These are phyloP conservation scores for Sinocyclocheilus rhinocerous DNA, from an alignment of 2,113 vertebrate species.

Conservation along the genomic window DNA sequence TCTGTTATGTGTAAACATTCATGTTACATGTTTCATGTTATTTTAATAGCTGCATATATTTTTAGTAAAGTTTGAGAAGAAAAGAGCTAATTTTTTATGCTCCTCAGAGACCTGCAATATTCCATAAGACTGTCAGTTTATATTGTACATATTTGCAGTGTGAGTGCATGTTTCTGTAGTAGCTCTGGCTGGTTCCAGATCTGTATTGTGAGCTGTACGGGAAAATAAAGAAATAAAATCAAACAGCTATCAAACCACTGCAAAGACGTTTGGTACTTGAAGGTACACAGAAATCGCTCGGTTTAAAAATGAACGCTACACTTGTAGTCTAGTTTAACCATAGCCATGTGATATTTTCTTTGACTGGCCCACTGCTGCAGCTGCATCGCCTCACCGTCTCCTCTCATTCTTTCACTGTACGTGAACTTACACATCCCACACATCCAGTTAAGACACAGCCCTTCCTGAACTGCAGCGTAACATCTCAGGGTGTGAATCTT, in stretches of 20 bases:
- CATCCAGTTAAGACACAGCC: background rate
- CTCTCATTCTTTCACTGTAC: background rate
- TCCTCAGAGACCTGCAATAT: background rate
- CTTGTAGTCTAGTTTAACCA: background rate
- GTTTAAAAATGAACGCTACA: background rate
- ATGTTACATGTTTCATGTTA: background rate
- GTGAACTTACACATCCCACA: background rate
- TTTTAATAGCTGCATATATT: background rate
- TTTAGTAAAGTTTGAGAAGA: background rate
- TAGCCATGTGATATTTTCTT: background rate
- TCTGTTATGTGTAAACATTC: background rate
- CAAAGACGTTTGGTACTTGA: background rate
- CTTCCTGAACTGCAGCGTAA: background rate
- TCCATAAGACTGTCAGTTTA: background rate
- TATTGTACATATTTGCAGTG: background rate
- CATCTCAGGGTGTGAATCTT: background rate
- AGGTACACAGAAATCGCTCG: background rate
- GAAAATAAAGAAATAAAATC: background rate
- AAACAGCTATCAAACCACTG: background rate
- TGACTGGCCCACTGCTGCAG: background rate
- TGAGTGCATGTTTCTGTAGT: background rate
- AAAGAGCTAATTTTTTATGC: background rate
- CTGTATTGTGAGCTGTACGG: background rate
- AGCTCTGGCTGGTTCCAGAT: background rate
- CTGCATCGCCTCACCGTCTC: background rate